These are phyloP conservation scores for Olivierus martensii DNA, from an alignment of 1,140 invertebrate species.

Conservation along the genomic window DNA sequence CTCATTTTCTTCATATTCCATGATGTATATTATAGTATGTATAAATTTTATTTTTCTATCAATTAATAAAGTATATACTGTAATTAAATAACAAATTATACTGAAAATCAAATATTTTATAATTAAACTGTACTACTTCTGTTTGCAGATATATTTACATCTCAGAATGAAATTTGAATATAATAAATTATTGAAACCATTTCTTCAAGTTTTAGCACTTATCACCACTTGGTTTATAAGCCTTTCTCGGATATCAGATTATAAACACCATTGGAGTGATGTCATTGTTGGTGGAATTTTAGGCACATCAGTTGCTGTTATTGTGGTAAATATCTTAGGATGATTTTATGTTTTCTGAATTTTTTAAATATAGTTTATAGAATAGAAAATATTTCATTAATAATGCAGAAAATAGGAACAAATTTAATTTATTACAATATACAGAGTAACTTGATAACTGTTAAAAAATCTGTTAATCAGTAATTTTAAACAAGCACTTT, in stretches of 20 bases:
- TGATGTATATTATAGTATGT: conserved; percentile 36
- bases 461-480: too few species aligned
- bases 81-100: too few species aligned
- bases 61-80: too few species aligned
- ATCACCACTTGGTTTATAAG: conserved; percentile 60
- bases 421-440: too few species aligned
- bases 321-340: neutral
- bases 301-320: conserved; percentile 33
- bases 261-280: conserved; percentile 93
- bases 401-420: too few species aligned
- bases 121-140: neutral
- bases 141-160: conserved; percentile 63
- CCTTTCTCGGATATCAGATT: conserved; percentile 74
- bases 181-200: conserved; percentile 55
- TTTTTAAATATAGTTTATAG: too few species aligned
- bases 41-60: neutral
- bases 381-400: too few species aligned
- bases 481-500: too few species aligned
- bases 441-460: too few species aligned
- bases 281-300: conserved; percentile 48
- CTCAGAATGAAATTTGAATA: conserved; percentile 49
- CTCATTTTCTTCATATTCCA: conserved; percentile 36
- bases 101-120: too few species aligned
- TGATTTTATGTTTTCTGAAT: too few species aligned
- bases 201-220: conserved; percentile 42